Evolutionary conservation across 2,113 vertebrate species (phyloP).

Genomic region (Tonatia bakeri): DNA sequence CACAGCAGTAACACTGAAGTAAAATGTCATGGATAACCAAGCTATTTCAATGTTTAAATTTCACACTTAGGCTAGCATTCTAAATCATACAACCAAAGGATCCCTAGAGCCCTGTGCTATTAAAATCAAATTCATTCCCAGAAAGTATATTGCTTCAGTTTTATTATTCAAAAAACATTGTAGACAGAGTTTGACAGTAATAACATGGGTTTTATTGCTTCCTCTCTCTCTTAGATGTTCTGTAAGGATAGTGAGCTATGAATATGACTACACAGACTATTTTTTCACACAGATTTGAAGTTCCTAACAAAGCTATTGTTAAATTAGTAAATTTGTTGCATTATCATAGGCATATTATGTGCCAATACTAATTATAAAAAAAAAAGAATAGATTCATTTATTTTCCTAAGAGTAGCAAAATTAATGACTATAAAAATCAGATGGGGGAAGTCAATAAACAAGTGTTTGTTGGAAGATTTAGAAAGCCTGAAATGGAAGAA

Average conservation of each 20-base stretch:
- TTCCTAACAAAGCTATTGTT: neutral
- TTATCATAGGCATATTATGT: neutral
- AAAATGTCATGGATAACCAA: constrained; percentile 52
- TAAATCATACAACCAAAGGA: constrained; percentile 45
- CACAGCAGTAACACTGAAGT: constrained; percentile 25
- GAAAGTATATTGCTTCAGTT: neutral
- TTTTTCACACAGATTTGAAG: constrained; percentile 6
- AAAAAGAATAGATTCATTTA: neutral
- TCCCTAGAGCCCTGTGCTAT: constrained; percentile 36
- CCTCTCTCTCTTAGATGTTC: neutral
- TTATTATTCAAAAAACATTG: constrained; percentile 19
- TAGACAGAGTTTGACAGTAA: neutral
- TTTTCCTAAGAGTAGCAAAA: neutral
- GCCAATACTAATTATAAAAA: neutral
- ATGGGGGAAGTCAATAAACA: neutral
- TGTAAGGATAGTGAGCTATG: neutral
- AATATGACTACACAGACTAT: neutral
- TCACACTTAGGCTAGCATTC: constrained; percentile 42
- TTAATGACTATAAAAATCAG: neutral
- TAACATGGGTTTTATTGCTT: constrained; percentile 32
- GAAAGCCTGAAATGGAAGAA: neutral
- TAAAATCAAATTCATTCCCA: constrained; percentile 53
- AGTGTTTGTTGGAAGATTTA: neutral
- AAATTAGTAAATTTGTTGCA: neutral
- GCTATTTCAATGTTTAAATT: constrained; percentile 54